A percentile compares a stretch with the other conserved stretches of the same genome.
These are phyloP conservation scores for Prolemur simus DNA, from an alignment of 2,113 vertebrate genomes.

Conservation along the genomic window DNA sequence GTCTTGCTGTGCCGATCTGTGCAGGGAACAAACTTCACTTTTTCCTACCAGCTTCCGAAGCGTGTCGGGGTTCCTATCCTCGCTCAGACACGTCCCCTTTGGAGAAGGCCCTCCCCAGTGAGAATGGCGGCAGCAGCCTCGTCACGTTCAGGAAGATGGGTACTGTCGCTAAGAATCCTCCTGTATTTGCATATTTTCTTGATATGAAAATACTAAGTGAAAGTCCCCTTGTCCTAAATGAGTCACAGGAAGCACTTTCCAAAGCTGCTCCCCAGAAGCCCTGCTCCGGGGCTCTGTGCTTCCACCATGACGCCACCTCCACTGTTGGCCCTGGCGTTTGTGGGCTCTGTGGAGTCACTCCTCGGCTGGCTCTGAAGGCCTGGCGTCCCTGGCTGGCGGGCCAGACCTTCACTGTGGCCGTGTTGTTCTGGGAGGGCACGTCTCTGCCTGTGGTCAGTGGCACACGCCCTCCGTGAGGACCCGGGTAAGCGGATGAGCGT, in stretches of 20 bases:
- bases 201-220: neutral
- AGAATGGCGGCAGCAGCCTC: neutral
- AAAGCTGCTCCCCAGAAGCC: neutral
- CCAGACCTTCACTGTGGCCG: neutral
- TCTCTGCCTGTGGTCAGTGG: neutral
- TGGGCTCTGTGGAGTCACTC: accelerated
- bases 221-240: neutral
- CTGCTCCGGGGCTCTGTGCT: neutral
- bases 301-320: neutral
- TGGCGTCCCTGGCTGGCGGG: neutral
- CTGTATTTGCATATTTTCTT: neutral
- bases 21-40: accelerated
- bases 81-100: accelerated
- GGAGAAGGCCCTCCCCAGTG: accelerated
- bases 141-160: accelerated
- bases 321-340: accelerated
- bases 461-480: neutral
- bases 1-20: neutral
- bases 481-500: accelerated
- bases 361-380: neutral
- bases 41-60: neutral
- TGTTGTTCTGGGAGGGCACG: neutral
- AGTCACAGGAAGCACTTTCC: neutral
- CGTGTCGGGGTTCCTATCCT: accelerated
- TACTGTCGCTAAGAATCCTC: neutral